Percentiles rank a stretch among this genome's conserved stretches.
phyloP scores from a whole-genome alignment of 2,888 invertebrate species.

The Caenorhabditis sp. region DNA sequence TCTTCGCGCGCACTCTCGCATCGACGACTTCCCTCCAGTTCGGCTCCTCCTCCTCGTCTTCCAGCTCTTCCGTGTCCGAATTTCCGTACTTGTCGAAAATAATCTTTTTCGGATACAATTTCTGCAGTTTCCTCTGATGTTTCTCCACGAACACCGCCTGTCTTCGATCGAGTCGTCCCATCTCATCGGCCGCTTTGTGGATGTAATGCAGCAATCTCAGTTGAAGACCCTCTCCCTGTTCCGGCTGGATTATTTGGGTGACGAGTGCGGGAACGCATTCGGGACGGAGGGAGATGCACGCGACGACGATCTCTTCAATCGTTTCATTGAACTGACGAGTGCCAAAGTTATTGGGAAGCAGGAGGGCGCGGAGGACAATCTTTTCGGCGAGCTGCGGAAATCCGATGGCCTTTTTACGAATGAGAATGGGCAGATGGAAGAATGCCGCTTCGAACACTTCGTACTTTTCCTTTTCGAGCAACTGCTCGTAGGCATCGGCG shows the following conservation, averaged over 20 bases:
- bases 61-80: not conserved
- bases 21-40: slow-evolving; percentile 17
- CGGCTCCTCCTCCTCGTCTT: not conserved
- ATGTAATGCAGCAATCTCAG: slow-evolving; percentile 34
- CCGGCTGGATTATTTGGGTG: not conserved
- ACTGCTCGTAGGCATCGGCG: slow-evolving; percentile 35
- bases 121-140: not conserved
- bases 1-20: slow-evolving; percentile 18
- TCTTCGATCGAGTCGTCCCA: slow-evolving; percentile 24
- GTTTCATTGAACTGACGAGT: slow-evolving; percentile 47
- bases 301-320: not conserved
- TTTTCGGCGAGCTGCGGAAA: slow-evolving; percentile 34
- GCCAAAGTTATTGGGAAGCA: slow-evolving; percentile 48
- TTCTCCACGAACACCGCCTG: not conserved
- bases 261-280: slow-evolving; percentile 31
- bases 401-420: slow-evolving; percentile 45
- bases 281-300: slow-evolving; percentile 13
- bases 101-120: not conserved
- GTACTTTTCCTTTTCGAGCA: slow-evolving; percentile 48
- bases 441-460: slow-evolving; percentile 54
- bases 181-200: slow-evolving; percentile 43
- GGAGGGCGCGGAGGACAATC: slow-evolving; percentile 28
- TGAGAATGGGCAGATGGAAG: slow-evolving; percentile 17
- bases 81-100: not conserved
- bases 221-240: slow-evolving; percentile 17